phyloP scores from a whole-genome alignment of 2,888 invertebrate species.

The Plemyria rubiginata region DNA sequence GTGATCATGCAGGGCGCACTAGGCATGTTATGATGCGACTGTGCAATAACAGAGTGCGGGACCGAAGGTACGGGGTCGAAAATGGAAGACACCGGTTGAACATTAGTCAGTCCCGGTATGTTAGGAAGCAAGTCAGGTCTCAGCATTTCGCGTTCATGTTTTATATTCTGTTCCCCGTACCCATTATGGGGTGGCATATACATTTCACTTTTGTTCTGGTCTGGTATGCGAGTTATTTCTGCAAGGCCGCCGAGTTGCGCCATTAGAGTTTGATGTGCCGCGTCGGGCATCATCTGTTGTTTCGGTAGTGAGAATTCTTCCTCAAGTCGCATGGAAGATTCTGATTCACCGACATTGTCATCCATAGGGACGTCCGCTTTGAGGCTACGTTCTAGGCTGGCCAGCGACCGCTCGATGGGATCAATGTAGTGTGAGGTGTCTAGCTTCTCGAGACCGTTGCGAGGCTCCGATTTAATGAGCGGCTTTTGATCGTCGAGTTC shows the following conservation, averaged over 20 bases:
- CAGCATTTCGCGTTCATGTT: conserved; percentile 65
- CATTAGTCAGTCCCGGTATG: conserved; percentile 63
- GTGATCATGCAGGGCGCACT: conserved; percentile 58
- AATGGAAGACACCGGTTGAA: conserved; percentile 86
- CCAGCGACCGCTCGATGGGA: conserved; percentile 89
- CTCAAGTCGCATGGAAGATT: conserved; percentile 77
- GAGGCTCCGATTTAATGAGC: conserved; percentile 62
- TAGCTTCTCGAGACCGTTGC: conserved; percentile 75
- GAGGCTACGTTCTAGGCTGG: conserved; percentile 87
- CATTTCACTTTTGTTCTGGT: conserved; percentile 70
- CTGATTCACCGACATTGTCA: conserved; percentile 77
- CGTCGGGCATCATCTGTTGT: conserved; percentile 66
- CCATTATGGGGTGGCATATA: conserved; percentile 76
- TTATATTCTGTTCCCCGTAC: conserved; percentile 67
- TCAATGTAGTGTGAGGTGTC: conserved; percentile 84
- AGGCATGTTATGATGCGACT: conserved; percentile 63
- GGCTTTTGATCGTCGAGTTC: conserved; percentile 59
- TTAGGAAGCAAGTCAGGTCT: conserved; percentile 64
- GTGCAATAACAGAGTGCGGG: conserved; percentile 68
- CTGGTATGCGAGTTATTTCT: conserved; percentile 70
- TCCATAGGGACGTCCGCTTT: conserved; percentile 85
- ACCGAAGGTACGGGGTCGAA: conserved; percentile 86
- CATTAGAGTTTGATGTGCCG: conserved; percentile 74
- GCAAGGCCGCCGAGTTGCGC: conserved; percentile 75
- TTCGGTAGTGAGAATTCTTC: conserved; percentile 77